phyloP scores from a whole-genome alignment of 1,140 invertebrate genomes.

The Wiebesia pumilae region DNA sequence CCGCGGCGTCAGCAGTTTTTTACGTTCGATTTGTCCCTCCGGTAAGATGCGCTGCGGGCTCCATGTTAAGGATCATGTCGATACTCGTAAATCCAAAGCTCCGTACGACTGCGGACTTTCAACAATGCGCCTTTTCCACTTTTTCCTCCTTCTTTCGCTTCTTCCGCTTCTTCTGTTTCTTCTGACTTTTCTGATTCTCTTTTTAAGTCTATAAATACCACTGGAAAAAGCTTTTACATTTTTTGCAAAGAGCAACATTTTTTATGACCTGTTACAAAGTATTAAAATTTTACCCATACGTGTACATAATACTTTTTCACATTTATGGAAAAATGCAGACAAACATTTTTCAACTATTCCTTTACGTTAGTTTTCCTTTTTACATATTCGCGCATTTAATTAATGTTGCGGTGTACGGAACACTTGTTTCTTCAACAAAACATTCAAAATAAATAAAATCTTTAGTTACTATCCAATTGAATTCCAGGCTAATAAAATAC shows the following conservation, averaged over 20 bases:
- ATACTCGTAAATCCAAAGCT: conserved; percentile 50
- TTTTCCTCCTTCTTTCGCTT: conserved; percentile 5
- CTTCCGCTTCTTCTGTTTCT: background rate
- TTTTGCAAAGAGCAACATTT: background rate
- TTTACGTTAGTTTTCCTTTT: no score
- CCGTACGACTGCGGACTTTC: conserved; percentile 36
- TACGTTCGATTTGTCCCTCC: conserved; percentile 11
- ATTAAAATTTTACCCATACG: no score
- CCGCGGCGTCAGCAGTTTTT: conserved; percentile 48
- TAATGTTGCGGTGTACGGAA: no score
- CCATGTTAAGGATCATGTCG: conserved; percentile 49
- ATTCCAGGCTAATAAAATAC: no score
- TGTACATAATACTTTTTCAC: no score
- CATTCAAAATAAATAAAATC: no score
- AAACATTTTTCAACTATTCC: no score
- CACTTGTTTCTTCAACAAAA: no score
- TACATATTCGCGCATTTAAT: no score
- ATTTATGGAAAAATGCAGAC: no score
- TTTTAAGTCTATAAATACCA: conserved; percentile 12
- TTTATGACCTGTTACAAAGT: no score
- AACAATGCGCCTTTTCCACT: conserved; percentile 24
- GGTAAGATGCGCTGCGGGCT: background rate
- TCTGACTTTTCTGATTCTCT: background rate
- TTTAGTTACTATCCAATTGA: no score
- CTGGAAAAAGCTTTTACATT: background rate